These are phyloP conservation scores for Xiphorhynchus elegans DNA, from an alignment of 2,113 vertebrate species.

Conservation along the genomic window DNA sequence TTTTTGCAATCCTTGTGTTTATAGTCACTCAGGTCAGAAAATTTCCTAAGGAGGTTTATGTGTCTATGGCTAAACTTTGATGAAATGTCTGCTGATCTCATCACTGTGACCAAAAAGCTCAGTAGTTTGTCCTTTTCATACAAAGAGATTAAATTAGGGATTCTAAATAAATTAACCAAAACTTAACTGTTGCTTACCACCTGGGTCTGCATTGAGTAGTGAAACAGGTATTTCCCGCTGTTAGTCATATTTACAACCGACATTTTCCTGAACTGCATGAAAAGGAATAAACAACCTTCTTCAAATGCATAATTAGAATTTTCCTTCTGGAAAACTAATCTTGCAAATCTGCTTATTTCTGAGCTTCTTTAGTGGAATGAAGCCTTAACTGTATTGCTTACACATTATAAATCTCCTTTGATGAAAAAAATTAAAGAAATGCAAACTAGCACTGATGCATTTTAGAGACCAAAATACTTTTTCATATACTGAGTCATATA, in stretches of 20 bases:
- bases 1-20: not conserved
- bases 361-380: conserved; percentile 8
- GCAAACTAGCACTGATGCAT: not conserved
- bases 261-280: not conserved
- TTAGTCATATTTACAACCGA: not conserved
- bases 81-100: not conserved
- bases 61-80: not conserved
- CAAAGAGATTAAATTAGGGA: not conserved
- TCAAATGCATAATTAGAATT: conserved; percentile 8
- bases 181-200: not conserved
- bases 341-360: conserved; percentile 23
- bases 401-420: conserved; percentile 4
- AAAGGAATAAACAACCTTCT: not conserved
- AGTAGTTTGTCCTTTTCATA: not conserved
- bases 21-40: not conserved
- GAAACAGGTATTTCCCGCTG: not conserved
- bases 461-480: not conserved
- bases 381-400: not conserved
- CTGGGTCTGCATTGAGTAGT: not conserved
- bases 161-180: not conserved
- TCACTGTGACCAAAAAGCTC: not conserved
- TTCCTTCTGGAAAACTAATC: conserved; percentile 15
- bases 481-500: not conserved
- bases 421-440: not conserved
- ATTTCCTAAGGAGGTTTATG: not conserved